phyloP scores from a whole-genome alignment of 2,888 invertebrate genomes.

The Heliconius sara region DNA sequence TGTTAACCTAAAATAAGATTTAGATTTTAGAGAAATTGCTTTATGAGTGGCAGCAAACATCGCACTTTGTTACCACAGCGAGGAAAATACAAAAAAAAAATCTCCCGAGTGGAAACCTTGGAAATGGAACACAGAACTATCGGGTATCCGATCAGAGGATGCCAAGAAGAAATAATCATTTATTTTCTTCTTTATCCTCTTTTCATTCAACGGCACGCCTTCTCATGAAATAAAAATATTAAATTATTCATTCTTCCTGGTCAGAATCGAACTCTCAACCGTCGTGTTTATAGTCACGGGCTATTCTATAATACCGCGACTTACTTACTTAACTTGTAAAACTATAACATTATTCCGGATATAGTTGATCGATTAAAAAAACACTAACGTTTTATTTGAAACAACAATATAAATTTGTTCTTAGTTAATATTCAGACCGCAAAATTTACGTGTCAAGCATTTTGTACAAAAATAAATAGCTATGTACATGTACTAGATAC shows the following conservation, averaged over 20 bases:
- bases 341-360: not conserved
- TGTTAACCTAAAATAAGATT: no score
- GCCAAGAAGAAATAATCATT: no score
- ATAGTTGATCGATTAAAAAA: constrained; percentile 3
- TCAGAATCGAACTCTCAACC: not conserved
- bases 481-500: not conserved
- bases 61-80: no score
- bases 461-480: not conserved
- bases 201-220: no score
- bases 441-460: constrained; percentile 6
- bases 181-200: no score
- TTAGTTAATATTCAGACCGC: constrained; percentile 30
- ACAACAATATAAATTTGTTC: constrained; percentile 15
- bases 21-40: no score
- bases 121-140: no score
- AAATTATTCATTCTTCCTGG: not conserved
- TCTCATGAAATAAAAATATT: not conserved
- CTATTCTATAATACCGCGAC: not conserved
- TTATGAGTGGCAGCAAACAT: no score
- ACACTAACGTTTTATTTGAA: constrained; percentile 13
- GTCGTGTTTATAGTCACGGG: not conserved
- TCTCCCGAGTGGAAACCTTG: no score
- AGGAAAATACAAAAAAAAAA: no score
- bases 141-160: no score
- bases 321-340: not conserved